Evolutionary conservation across 1,140 invertebrate genomes (phyloP).

Genomic region (Lanistes nyassanus): DNA sequence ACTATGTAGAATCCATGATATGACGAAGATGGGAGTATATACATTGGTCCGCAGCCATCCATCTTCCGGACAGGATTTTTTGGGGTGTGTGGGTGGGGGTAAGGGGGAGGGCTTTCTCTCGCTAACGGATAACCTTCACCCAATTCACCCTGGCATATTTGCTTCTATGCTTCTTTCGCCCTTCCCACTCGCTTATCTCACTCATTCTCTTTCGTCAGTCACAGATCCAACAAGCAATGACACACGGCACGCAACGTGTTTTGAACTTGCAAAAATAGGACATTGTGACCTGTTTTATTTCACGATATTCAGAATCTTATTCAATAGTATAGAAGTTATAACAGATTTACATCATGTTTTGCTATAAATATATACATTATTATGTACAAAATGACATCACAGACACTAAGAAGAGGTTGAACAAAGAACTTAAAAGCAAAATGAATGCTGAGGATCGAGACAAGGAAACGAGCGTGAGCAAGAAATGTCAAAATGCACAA

Average conservation of each 20-base stretch:
- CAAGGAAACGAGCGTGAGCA: no score
- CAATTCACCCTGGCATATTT: background rate
- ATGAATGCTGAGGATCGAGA: no score
- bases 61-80: no score
- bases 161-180: no score
- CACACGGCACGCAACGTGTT: background rate
- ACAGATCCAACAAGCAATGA: constrained; percentile 2
- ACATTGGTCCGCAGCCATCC: no score
- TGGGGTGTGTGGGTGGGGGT: no score
- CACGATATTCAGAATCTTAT: constrained; percentile 42
- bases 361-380: constrained; percentile 55
- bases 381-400: constrained; percentile 50
- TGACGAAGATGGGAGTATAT: no score
- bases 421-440: constrained; percentile 2
- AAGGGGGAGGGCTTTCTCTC: no score
- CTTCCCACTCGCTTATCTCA: no score
- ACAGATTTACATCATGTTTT: constrained; percentile 43
- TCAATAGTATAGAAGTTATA: constrained; percentile 47
- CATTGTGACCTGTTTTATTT: constrained; percentile 51
- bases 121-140: background rate
- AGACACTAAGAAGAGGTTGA: constrained; percentile 30
- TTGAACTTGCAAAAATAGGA: constrained; percentile 47
- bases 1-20: no score
- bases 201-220: background rate
- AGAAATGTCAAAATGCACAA: no score